phyloP scores from a whole-genome alignment of 2,113 vertebrate genomes.

The Falcunculus frontatus region DNA sequence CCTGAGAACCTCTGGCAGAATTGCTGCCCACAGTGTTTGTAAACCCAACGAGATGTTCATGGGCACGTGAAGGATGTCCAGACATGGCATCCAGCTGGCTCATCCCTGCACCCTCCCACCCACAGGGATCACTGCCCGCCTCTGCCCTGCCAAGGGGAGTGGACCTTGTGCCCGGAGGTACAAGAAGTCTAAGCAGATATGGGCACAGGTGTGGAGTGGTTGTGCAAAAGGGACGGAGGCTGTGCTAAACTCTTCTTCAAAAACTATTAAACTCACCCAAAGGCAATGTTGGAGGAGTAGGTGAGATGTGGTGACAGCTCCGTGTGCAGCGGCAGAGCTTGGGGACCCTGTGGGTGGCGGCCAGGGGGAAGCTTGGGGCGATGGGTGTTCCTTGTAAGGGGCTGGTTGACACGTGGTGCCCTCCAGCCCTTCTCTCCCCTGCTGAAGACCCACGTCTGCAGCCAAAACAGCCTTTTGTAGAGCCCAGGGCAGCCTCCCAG shows the following conservation, averaged over 20 bases:
- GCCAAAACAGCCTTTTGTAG: background rate
- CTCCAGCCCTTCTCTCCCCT: background rate
- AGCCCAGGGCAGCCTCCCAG: background rate
- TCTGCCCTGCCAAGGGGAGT: rapidly evolving
- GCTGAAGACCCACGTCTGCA: background rate
- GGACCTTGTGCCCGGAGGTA: rapidly evolving
- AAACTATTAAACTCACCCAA: background rate
- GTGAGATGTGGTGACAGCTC: background rate
- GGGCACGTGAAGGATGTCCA: rapidly evolving
- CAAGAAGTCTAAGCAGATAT: rapidly evolving
- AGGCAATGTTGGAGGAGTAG: background rate
- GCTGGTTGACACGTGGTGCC: background rate
- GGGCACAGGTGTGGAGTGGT: background rate
- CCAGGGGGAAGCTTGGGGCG: background rate
- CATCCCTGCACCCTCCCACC: background rate
- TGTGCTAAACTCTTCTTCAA: background rate
- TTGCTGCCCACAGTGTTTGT: background rate
- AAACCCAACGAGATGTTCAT: rapidly evolving
- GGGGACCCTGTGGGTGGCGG: background rate
- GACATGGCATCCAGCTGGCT: background rate
- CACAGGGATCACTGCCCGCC: background rate
- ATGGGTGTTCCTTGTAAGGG: background rate
- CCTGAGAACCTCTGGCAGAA: background rate
- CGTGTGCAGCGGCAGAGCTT: rapidly evolving
- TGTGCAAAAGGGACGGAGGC: background rate